These are phyloP conservation scores for Dione vanillae DNA, from an alignment of 2,888 invertebrate species.

Conservation along the genomic window DNA sequence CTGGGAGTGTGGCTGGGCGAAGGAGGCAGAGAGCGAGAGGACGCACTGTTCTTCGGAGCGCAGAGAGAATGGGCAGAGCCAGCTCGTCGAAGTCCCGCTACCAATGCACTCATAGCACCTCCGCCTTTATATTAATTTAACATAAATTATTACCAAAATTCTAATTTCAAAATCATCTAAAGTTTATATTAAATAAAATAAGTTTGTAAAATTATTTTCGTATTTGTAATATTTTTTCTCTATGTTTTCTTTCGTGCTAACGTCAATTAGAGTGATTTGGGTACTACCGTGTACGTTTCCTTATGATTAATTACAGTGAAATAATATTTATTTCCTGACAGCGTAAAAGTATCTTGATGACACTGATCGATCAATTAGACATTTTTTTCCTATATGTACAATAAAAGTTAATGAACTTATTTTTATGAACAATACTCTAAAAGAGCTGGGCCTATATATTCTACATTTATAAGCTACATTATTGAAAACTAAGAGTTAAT, in stretches of 20 bases:
- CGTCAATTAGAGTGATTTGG: background rate
- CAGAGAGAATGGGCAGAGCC: conserved; percentile 80
- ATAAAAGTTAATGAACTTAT: conserved; percentile 12
- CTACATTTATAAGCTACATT: background rate
- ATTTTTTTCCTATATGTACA: conserved; percentile 6
- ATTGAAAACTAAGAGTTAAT: background rate
- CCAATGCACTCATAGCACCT: conserved; percentile 78
- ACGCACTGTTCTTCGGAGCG: conserved; percentile 79
- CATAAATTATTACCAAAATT: conserved; percentile 10
- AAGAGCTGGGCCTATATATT: background rate
- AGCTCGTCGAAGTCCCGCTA: conserved; percentile 78
- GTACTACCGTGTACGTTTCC: conserved; percentile 2
- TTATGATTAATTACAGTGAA: background rate
- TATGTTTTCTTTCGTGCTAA: no score
- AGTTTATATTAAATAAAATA: background rate
- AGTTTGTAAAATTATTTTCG: background rate
- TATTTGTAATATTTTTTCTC: background rate
- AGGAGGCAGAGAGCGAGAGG: conserved; percentile 88
- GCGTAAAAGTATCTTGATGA: conserved; percentile 1
- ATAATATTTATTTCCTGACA: conserved; percentile 24
- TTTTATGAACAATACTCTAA: background rate
- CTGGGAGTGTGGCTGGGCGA: conserved; percentile 90
- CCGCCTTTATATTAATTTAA: conserved; percentile 58
- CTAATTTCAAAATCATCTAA: background rate
- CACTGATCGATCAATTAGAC: conserved; percentile 12